Base-by-base conservation (phyloP, 2,797 vertebrate genomes). In the Rhadinocentrus ornatus region DNA sequence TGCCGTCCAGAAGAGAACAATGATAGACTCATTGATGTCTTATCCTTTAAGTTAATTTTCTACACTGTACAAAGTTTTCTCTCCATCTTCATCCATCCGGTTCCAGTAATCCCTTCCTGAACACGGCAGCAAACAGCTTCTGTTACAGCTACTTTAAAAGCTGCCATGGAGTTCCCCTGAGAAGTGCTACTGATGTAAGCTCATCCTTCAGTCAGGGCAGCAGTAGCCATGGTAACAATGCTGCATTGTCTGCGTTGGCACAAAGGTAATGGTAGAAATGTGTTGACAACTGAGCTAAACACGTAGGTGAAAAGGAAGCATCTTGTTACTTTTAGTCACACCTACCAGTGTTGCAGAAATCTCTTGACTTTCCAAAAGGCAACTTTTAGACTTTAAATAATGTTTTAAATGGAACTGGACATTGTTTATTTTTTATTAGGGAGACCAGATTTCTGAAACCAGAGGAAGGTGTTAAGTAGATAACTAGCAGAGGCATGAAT, bases 401-500 rank as follows among this genome's bases (percentile, higher is more conserved):
- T n/a, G 6, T 3, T 46, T 13, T 39, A 39, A 39, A 15, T 6
- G 13, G 15, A 46, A n/a, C 9, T n/a, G n/a, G 16, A 20, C 20
- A n/a, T n/a, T 46, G 18, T 7, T 46, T n/a, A 46, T n/a, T 46
- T 46, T 46, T 46, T 46, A 46, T n/a, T 46, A 46, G 44, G 44
- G 16, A 46, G 18, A 46, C 18, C 44, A 46, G 44, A 46, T 46
- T 46, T 26, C 57, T 26, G 48, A 50, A 50, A 50, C 48, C 22
- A 12, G 22, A 50, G 48, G n/a, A 22, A 48, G n/a, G 46, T 48
- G 1, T n/a, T 22, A 10, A 10, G 20, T 22, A 46, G 44, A 9
- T 16, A 22, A 5, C 16, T 6, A 39, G 35, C 70, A 3, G 29
- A 44, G 10, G 1, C 69, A 66, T 87, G 67, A 85, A 85, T 79